phyloP scores from a whole-genome alignment of 2,113 vertebrate genomes.

The Atherinomorus stipes region DNA sequence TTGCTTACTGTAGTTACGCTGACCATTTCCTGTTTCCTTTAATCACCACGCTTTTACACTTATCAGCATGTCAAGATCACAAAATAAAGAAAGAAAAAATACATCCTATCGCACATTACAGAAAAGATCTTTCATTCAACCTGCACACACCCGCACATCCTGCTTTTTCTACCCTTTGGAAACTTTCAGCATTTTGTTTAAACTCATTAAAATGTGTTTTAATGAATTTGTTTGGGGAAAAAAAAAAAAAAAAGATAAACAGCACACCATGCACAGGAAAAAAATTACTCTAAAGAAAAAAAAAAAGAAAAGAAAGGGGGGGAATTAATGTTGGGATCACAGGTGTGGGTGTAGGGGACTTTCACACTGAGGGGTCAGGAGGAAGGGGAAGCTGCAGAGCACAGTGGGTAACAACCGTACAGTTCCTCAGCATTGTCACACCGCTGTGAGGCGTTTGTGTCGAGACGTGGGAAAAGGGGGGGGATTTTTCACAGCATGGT shows the following conservation, averaged over 20 bases:
- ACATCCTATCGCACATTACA: conserved; percentile 8
- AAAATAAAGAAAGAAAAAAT: conserved; percentile 10
- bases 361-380: conserved; percentile 18
- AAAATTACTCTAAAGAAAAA: conserved; percentile 20
- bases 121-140: conserved; percentile 28
- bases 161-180: conserved; percentile 59
- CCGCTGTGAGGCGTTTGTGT: conserved; percentile 9
- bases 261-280: conserved; percentile 69
- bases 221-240: no score
- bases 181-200: conserved; percentile 70
- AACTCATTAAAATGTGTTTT: conserved; percentile 50
- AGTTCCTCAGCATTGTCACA: conserved; percentile 56
- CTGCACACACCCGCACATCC: background rate
- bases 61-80: conserved; percentile 44
- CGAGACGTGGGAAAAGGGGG: background rate
- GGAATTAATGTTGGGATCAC: background rate
- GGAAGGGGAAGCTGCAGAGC: conserved; percentile 22
- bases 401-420: background rate
- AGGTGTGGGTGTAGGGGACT: conserved; percentile 15
- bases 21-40: background rate
- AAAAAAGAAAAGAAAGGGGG: background rate
- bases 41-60: conserved; percentile 19
- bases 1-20: conserved; percentile 37
- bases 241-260: conserved; percentile 37
- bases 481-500: conserved; percentile 61